Evolutionary conservation across 2,888 invertebrate species (phyloP).

Genomic region (Caenorhabditis japonica): DNA sequence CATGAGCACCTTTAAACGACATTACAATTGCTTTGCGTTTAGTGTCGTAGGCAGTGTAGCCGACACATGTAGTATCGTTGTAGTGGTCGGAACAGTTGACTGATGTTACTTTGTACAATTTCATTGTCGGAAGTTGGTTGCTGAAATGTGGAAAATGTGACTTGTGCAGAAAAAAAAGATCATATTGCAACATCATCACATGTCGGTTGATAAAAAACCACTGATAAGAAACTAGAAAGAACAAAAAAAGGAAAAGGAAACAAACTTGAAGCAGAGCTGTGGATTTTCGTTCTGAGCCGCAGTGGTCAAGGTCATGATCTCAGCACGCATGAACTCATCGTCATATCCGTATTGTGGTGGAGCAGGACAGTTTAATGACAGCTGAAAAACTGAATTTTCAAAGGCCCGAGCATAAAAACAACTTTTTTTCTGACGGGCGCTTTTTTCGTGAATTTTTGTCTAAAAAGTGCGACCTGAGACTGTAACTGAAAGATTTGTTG

Average conservation of each 20-base stretch:
- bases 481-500: no score
- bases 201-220: slow-evolving; percentile 1
- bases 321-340: slow-evolving; percentile 29
- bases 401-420: not conserved
- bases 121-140: slow-evolving; percentile 38
- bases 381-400: slow-evolving; percentile 11
- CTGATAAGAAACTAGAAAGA: not conserved
- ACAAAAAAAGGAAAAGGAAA: no score
- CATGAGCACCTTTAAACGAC: slow-evolving; percentile 35
- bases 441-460: no score
- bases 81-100: slow-evolving; percentile 16
- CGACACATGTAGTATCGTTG: slow-evolving; percentile 26
- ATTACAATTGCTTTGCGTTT: slow-evolving; percentile 19
- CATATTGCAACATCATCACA: no score
- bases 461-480: no score
- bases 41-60: slow-evolving; percentile 33
- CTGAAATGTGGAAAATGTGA: slow-evolving; percentile 16
- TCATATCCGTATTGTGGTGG: slow-evolving; percentile 22
- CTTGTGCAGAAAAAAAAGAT: not conserved
- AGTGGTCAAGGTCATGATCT: slow-evolving; percentile 27
- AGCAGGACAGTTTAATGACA: slow-evolving; percentile 28
- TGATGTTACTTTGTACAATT: slow-evolving; percentile 2
- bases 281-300: slow-evolving; percentile 41
- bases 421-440: no score
- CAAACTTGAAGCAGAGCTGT: slow-evolving; percentile 41